Base-by-base conservation (phyloP, 2,888 invertebrate species). In the Harpagoxenus sublaevis region DNA sequence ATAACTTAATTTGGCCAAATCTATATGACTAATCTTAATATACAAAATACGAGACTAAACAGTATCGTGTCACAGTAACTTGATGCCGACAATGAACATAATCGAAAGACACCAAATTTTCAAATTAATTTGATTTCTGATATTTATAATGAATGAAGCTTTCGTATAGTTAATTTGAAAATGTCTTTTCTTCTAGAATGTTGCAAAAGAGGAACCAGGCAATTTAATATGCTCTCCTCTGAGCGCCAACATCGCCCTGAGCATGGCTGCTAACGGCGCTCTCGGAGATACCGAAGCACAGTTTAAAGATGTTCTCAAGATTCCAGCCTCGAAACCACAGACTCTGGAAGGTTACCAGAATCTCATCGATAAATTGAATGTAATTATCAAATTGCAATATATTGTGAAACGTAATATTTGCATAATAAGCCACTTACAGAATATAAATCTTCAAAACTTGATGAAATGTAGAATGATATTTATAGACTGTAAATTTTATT, bases 201-300 rank as follows among this genome's bases (percentile, higher is more conserved):
- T 93, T 5, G 86, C 83, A n/a, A 53, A 87, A 10, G 84, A 66
- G 4, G 35, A 83, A 3, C 9, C 57, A 31, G 89, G 87, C 8
- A 94, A 94, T 86, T 84, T 94, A 3, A 91, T 94, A 70, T 86
- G 78, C 8, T 95, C 95, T 35, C 94, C 95, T 0, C 79, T 95
- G 35, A 95, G 95, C 63, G 93, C 93, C 6, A 92, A 93, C 39
- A 77, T 93, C 70, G 94, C 93, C 31, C 89, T 95, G 31, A 91
- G 94, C 31, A 93, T 95, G 94, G 92, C 92, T 9, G 86, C 92
- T 39, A 90, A 86, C 51, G 95, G 95, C 6, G 91, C 95, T 3
- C 83, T 84, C 2, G 94, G 91, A 53, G 83, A 90, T 8, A 94
- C 94, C 8, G 89, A 91, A 15, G 15, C 79, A 0, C 86, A 94